A percentile compares a stretch with the other conserved stretches of the same genome.
Evolutionary conservation across 2,888 invertebrate species (phyloP).

Genomic region (Ecdyonurus torrentis): DNA sequence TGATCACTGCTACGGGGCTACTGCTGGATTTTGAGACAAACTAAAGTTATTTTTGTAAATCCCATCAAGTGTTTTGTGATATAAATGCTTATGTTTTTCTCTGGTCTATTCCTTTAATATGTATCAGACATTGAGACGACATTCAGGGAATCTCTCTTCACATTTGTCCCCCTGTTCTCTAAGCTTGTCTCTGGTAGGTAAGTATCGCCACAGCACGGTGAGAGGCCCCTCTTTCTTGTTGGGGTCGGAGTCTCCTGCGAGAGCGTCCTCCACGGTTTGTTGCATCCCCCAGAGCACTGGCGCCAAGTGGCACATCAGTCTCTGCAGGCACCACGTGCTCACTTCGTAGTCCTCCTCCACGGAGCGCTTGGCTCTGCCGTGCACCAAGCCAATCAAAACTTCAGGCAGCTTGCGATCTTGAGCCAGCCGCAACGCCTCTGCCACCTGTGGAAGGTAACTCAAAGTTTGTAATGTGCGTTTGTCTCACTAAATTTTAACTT

Average conservation of each 20-base stretch:
- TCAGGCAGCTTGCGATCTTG: conserved; percentile 44
- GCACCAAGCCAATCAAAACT: conserved; percentile 39
- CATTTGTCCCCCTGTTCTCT: conserved; percentile 25
- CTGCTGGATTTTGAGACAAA: no score
- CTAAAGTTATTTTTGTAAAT: no score
- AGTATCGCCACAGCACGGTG: not conserved
- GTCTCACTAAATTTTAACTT: not conserved
- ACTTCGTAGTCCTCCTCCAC: conserved; percentile 1
- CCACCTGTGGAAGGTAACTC: conserved; percentile 16
- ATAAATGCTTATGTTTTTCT: no score
- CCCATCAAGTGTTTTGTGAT: no score
- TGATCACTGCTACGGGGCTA: no score
- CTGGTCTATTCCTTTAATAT: no score
- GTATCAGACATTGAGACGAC: no score
- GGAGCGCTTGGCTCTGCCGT: conserved; percentile 25
- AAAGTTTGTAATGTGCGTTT: not conserved
- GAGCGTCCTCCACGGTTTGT: conserved; percentile 33
- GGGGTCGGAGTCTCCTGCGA: conserved; percentile 18
- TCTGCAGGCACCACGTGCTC: conserved; percentile 17
- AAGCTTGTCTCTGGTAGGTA: conserved; percentile 21
- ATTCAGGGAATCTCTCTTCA: conserved; percentile 24
- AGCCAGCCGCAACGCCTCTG: conserved; percentile 37
- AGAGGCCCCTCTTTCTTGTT: conserved; percentile 22
- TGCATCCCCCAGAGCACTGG: conserved; percentile 67
- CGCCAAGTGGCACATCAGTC: conserved; percentile 54